These are phyloP conservation scores for Geothlypis trichas DNA, from an alignment of 2,113 vertebrate species.

Conservation along the genomic window DNA sequence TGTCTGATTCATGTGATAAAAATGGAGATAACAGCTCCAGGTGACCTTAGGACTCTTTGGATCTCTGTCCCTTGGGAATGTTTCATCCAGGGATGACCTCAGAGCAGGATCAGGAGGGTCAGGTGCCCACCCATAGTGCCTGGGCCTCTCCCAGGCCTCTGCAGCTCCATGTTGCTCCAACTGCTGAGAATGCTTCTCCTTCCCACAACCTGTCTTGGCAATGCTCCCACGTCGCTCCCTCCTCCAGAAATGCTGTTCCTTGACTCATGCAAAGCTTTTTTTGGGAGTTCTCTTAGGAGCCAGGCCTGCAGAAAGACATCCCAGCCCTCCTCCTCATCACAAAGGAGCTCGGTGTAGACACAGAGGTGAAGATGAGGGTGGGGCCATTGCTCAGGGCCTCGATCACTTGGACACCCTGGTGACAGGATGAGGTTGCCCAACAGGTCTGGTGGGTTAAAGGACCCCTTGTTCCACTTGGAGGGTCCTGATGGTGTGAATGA, in stretches of 20 bases:
- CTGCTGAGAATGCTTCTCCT: not conserved
- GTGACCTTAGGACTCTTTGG: not conserved
- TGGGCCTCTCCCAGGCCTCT: not conserved
- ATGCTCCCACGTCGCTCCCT: not conserved
- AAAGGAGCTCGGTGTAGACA: fast-evolving
- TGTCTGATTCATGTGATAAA: not conserved
- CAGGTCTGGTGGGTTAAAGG: not conserved
- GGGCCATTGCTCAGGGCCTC: fast-evolving
- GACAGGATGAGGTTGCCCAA: not conserved
- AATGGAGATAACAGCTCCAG: not conserved
- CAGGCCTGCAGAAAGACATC: not conserved
- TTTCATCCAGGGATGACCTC: not conserved
- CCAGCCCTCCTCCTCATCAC: not conserved
- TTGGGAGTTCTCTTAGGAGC: not conserved
- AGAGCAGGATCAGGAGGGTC: not conserved
- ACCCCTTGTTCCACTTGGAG: not conserved
- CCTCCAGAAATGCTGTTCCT: slow-evolving; percentile 47
- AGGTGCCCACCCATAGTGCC: not conserved
- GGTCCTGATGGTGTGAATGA: not conserved
- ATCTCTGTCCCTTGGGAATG: fast-evolving
- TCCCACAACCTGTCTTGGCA: not conserved
- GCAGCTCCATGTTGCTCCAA: not conserved
- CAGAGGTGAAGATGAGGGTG: not conserved
- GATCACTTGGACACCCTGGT: fast-evolving
- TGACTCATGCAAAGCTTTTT: not conserved